Evolutionary conservation across 2,888 invertebrate genomes (phyloP), one percentile per base, ranked within the genome.

Genomic region (Drosophila macrospina): DNA sequence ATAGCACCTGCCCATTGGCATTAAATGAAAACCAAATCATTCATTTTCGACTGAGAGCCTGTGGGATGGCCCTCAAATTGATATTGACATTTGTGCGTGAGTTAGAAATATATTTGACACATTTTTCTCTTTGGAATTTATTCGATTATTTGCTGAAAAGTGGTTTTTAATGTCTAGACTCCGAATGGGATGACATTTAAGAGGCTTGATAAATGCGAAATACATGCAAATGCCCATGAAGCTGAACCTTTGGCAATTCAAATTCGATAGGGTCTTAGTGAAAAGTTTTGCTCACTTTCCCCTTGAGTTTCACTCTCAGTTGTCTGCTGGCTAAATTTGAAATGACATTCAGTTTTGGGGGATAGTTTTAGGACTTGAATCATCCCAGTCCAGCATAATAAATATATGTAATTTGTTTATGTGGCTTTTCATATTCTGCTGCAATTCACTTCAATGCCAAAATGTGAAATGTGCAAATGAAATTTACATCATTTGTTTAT

Each of bases 401-500:
- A 74, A 87, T 88, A 87, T 69, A 5, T 65, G 83, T 77, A 75
- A 89, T 89, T 89, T 89, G 71, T 76, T 86, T 73, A 63, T 70
- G 62, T 47, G 73, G 71, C 67, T 78, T 85, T 89, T 76, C 88
- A 78, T 76, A 89, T 85, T 89, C 52, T 4, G 50, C 52, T 4
- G 50, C 37, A 51, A 51, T 28, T 51, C 37, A 52, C 52, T 52
- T 52, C n/a, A 52, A 52, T 52, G 52, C 44, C 44, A 55, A 44
- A 24, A 42, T 57, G 45, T 28, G 39, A 68, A 74, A 75, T 78
- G 78, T 67, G 74, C 62, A 85, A 87, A 87, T 87, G 89, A 86
- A 86, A 86, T 86, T 89, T 86, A 89, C 86, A 89, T 86, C 86
- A 87, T 86, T 86, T 86, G 86, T 86, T 86, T 86, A 89, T 89